Base-by-base conservation (phyloP, 2,888 invertebrate genomes). In the Liopterus haemorrhoidalis region DNA sequence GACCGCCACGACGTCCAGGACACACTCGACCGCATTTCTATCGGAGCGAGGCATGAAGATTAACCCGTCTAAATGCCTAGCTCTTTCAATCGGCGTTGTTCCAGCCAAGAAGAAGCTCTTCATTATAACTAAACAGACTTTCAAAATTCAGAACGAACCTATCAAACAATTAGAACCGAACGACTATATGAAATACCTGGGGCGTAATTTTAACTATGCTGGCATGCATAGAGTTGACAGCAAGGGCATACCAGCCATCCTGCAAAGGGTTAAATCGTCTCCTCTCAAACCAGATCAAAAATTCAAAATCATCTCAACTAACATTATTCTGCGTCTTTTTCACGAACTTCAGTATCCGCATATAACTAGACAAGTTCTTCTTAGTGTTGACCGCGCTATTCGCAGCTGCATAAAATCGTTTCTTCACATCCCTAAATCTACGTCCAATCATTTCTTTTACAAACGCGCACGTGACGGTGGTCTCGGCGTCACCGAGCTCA, bases 201-300 rank as follows among this genome's bases (percentile, higher is more conserved):
- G 33, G 5, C 16, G 33, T 3, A 3, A 9, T 8, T 33, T n/a
- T 18, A 3, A 33, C 16, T 4, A 18, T 18, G 8, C 16, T 8
- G 33, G 18, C 2, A 33, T 33, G 14, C n/a, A n/a, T n/a, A n/a
- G n/a, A n/a, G n/a, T n/a, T n/a, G n/a, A n/a, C n/a, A n/a, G n/a
- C n/a, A n/a, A n/a, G n/a, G n/a, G n/a, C n/a, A 33, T 14, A 8
- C 39, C 24, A 5, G 16, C 28, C 5, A 38, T 39, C n/a, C 8
- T 16, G 1, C 25, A 39, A 1, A 22, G 43, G 1, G 32, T 39
- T 5, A 44, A 35, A 12, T 16, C n/a, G n/a, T 16, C 44, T 1
- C 44, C 48, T 2, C 16, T 48, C 4, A 39, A 39, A 11, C 48
- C 48, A 2, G 33, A 39, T 5, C 44, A 48, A 25, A 48, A 44